phyloP scores from a whole-genome alignment of 2,888 invertebrate species.

The Polymixis flavicincta region DNA sequence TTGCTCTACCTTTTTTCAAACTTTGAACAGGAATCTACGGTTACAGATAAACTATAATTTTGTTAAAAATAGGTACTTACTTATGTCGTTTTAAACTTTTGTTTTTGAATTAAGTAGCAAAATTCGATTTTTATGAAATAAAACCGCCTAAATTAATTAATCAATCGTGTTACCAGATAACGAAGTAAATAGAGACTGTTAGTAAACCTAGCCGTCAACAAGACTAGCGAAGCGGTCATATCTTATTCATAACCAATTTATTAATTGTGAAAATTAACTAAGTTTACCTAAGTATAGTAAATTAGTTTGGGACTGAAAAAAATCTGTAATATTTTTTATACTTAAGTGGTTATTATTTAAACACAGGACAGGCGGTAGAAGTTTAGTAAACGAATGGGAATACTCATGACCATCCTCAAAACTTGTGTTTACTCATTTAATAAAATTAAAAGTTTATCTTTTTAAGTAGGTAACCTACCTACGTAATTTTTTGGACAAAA shows the following conservation, averaged over 20 bases:
- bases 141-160: not conserved
- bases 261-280: constrained; percentile 64
- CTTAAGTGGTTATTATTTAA: too few relatives aligned
- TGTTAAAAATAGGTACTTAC: not conserved
- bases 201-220: constrained; percentile 22
- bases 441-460: not conserved
- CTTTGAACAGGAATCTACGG: not conserved
- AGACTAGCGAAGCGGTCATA: constrained; percentile 37
- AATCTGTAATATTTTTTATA: not conserved
- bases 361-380: not conserved
- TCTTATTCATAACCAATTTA: constrained; percentile 74
- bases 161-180: constrained; percentile 2
- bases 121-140: not conserved
- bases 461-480: not conserved
- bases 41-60: not conserved
- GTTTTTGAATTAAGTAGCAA: not conserved
- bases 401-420: not conserved
- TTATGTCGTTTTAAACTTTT: not conserved
- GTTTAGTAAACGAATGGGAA: not conserved
- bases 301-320: not conserved
- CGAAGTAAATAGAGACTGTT: not conserved
- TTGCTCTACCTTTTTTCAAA: not conserved
- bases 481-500: not conserved
- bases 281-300: constrained; percentile 18
- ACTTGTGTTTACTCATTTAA: too few relatives aligned